These are phyloP conservation scores for Amphipyra tragopoginis DNA, from an alignment of 2,888 invertebrate species.

Conservation along the genomic window DNA sequence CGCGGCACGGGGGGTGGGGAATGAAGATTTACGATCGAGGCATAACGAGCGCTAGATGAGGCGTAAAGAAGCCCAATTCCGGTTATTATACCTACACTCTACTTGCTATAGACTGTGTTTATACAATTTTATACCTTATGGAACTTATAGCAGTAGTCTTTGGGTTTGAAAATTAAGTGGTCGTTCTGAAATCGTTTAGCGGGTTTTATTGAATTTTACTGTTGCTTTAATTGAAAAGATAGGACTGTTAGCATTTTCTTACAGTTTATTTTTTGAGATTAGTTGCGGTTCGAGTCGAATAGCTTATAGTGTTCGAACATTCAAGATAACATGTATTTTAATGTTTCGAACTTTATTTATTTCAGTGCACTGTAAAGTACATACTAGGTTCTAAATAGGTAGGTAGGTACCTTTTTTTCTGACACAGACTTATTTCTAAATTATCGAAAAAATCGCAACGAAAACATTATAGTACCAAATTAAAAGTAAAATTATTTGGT, in stretches of 20 bases:
- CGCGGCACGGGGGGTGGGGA: slow-evolving; percentile 67
- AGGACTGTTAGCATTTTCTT: neutral
- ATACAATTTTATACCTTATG: slow-evolving; percentile 67
- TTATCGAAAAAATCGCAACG: too few relatives aligned
- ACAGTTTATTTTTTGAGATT: neutral
- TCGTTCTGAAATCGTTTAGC: slow-evolving; percentile 11
- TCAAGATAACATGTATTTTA: too few relatives aligned
- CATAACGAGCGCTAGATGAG: slow-evolving; percentile 90
- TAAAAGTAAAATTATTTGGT: too few relatives aligned
- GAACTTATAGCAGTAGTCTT: slow-evolving; percentile 59
- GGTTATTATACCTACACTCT: slow-evolving; percentile 85
- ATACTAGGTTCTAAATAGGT: too few relatives aligned
- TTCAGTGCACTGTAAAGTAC: too few relatives aligned
- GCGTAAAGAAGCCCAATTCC: slow-evolving; percentile 89
- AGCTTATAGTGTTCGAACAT: too few relatives aligned
- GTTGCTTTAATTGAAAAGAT: slow-evolving; percentile 16
- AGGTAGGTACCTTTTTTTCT: too few relatives aligned
- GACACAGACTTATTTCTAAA: too few relatives aligned
- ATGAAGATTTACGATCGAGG: slow-evolving; percentile 89
- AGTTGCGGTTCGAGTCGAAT: too few relatives aligned
- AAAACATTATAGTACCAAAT: too few relatives aligned
- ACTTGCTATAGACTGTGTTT: slow-evolving; percentile 63
- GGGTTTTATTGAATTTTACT: slow-evolving; percentile 25
- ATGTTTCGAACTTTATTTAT: too few relatives aligned
- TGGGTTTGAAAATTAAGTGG: slow-evolving; percentile 38